Percentiles rank a stretch among this genome's conserved stretches.
These are phyloP conservation scores for Hexactinellida sp. DNA, from an alignment of 37 sponge, comb jelly and placozoan species.

Conservation along the genomic window DNA sequence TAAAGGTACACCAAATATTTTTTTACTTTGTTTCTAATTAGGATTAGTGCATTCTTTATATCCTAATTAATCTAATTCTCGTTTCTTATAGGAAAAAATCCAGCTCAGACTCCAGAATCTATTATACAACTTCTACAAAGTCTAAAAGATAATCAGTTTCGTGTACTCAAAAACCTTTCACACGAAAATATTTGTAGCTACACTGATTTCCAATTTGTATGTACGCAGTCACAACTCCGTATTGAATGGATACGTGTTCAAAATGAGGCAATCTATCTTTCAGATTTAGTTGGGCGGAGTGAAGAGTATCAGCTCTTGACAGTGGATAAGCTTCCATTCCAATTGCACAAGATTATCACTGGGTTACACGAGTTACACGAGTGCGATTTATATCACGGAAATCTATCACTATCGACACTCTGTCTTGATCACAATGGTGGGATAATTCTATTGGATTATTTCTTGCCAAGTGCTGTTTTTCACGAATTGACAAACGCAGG, in stretches of 20 bases:
- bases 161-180: background rate
- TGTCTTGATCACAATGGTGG: background rate
- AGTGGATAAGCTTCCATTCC: background rate
- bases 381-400: background rate
- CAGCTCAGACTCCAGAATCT: background rate
- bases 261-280: background rate
- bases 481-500: background rate
- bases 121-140: background rate
- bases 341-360: background rate
- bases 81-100: background rate
- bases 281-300: background rate
- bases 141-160: background rate
- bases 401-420: background rate
- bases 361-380: slow-evolving; percentile 4
- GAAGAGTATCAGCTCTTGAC: background rate
- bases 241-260: background rate
- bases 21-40: background rate
- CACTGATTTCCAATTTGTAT: slow-evolving; percentile 6
- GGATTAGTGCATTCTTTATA: background rate
- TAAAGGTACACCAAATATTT: background rate
- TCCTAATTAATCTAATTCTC: background rate
- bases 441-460: slow-evolving; percentile 9
- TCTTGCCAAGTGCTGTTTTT: slow-evolving; percentile 9
- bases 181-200: background rate
- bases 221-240: background rate